Evolutionary conservation across 2,888 invertebrate species (phyloP).

Genomic region (Aphodius granarius): DNA sequence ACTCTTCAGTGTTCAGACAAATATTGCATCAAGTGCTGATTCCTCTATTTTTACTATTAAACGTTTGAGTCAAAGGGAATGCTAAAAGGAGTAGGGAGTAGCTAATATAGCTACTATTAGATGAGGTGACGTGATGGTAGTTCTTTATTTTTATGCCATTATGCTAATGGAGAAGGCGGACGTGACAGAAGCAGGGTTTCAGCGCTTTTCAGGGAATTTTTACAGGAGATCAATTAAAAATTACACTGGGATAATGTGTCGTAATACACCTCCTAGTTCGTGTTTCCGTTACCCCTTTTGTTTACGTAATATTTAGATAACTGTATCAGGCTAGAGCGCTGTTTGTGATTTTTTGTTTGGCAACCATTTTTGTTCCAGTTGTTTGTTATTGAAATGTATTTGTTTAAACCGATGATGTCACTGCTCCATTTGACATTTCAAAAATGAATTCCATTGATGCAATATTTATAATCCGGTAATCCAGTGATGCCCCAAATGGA

Average conservation of each 20-base stretch:
- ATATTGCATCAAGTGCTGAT: background rate
- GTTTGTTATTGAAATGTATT: background rate
- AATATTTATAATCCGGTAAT: background rate
- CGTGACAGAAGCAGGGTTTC: background rate
- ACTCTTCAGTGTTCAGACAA: background rate
- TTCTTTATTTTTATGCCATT: background rate
- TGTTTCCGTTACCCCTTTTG: background rate
- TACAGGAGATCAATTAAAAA: background rate
- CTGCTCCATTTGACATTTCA: background rate
- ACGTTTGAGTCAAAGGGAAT: background rate
- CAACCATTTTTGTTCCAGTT: background rate
- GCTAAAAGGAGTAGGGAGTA: background rate
- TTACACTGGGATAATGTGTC: background rate
- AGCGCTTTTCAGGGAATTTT: background rate
- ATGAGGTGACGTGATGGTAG: background rate
- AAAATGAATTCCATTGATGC: background rate
- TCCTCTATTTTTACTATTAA: background rate
- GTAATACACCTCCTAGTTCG: background rate
- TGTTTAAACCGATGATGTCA: background rate
- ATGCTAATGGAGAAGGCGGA: background rate
- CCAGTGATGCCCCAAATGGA: background rate
- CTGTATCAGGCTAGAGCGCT: background rate
- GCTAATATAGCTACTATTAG: background rate
- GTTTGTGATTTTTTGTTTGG: background rate
- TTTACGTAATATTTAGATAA: background rate